phyloP scores from a whole-genome alignment of 2,888 invertebrate species.

The Apotomis capreana region DNA sequence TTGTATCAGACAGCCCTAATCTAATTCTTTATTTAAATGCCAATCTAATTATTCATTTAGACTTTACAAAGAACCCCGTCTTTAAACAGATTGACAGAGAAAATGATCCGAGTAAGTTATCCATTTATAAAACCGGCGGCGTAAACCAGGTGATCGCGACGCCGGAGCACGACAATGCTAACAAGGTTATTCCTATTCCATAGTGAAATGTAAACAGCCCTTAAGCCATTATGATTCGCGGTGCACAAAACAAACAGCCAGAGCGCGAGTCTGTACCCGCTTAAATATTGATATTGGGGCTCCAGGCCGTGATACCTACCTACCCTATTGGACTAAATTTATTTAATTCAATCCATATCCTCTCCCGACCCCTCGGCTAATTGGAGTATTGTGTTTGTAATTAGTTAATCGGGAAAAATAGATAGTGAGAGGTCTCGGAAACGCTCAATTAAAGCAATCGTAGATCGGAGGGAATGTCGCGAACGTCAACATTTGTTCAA shows the following conservation, averaged over 20 bases:
- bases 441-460: slow-evolving; percentile 17
- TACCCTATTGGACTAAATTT: slow-evolving; percentile 41
- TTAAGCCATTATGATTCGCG: slow-evolving; percentile 70
- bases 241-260: slow-evolving; percentile 73
- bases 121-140: slow-evolving; percentile 31
- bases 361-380: slow-evolving; percentile 31
- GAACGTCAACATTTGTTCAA: slow-evolving; percentile 33
- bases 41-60: slow-evolving; percentile 8
- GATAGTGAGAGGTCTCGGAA: background rate
- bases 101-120: slow-evolving; percentile 29
- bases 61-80: background rate
- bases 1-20: background rate
- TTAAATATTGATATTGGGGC: slow-evolving; percentile 74
- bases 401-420: slow-evolving; percentile 37
- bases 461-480: slow-evolving; percentile 11
- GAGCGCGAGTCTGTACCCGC: slow-evolving; percentile 59
- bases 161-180: slow-evolving; percentile 60
- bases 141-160: slow-evolving; percentile 45
- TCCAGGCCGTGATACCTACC: slow-evolving; percentile 45
- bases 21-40: background rate
- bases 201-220: slow-evolving; percentile 73
- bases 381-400: slow-evolving; percentile 34
- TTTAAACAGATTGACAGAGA: slow-evolving; percentile 32
- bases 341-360: slow-evolving; percentile 41
- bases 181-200: slow-evolving; percentile 72